Evolutionary conservation across 1,140 invertebrate species (phyloP).

Genomic region (Bombus confusus): DNA sequence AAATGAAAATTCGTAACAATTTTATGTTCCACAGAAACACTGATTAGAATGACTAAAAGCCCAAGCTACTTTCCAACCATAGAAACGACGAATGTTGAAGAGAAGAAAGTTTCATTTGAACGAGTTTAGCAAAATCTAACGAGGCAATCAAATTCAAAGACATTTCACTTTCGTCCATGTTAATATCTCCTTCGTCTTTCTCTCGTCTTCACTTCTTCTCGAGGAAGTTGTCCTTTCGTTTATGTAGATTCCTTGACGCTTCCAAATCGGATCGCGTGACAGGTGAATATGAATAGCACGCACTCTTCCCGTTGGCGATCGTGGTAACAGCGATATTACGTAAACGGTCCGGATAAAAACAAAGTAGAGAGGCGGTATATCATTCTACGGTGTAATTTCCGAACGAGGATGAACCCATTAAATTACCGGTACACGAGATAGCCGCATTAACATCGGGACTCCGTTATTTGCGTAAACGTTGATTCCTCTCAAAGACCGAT

Average conservation of each 20-base stretch:
- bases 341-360: constrained; percentile 25
- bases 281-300: background rate
- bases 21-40: background rate
- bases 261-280: background rate
- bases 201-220: background rate
- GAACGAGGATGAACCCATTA: constrained; percentile 15
- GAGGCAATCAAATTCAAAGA: background rate
- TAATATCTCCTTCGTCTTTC: background rate
- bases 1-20: background rate
- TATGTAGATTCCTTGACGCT: background rate
- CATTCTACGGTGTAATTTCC: constrained; percentile 21
- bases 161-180: no score
- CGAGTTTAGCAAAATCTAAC: background rate
- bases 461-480: constrained; percentile 8
- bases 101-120: background rate
- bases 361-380: constrained; percentile 11
- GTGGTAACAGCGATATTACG: constrained; percentile 26
- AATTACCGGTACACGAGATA: constrained; percentile 15
- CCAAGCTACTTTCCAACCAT: background rate
- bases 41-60: background rate
- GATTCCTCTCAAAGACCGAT: background rate
- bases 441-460: constrained; percentile 19
- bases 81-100: background rate
- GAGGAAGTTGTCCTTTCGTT: background rate
- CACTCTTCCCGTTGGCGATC: background rate